Conservation (phyloP, 2,888 invertebrate genomes). For the Harpalus rufipes region DNA sequence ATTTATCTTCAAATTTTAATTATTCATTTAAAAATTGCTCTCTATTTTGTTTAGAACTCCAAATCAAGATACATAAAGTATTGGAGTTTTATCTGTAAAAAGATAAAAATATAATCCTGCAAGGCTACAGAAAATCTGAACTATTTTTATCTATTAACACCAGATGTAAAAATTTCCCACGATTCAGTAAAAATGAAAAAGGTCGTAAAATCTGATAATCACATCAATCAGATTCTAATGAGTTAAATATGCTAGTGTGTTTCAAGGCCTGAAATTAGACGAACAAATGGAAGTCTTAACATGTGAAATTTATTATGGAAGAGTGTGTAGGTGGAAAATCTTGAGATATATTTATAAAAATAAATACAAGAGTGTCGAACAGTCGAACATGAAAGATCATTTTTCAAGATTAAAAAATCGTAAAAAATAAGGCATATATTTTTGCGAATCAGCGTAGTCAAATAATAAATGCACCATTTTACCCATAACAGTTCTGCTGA, state of each 20-base stretch:
- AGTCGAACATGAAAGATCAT: slow-evolving; percentile 18
- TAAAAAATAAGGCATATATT: slow-evolving; percentile 5
- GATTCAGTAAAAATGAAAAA: slow-evolving; percentile 14
- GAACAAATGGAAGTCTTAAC: slow-evolving; percentile 50
- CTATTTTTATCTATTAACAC: neutral
- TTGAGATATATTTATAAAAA: slow-evolving; percentile 26
- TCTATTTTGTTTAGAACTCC: neutral
- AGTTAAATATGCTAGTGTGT: slow-evolving; percentile 16
- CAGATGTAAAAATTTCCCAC: slow-evolving; percentile 16
- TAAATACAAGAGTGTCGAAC: slow-evolving; percentile 15
- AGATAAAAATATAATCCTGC: neutral
- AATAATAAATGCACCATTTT: neutral
- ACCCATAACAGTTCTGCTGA: too few relatives aligned
- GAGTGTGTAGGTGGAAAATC: slow-evolving; percentile 42
- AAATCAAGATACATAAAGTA: neutral
- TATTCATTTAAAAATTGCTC: neutral
- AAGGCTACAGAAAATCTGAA: neutral
- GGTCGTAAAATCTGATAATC: slow-evolving; percentile 3
- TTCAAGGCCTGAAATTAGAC: slow-evolving; percentile 40
- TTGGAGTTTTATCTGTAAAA: neutral
- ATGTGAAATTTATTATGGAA: slow-evolving; percentile 47
- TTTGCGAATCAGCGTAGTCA: neutral
- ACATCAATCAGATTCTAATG: slow-evolving; percentile 23
- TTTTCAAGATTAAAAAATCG: slow-evolving; percentile 36
- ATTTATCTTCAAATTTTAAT: neutral